Base-by-base conservation (phyloP, 2,797 vertebrate genomes). In the Lacerta bilineata region DNA sequence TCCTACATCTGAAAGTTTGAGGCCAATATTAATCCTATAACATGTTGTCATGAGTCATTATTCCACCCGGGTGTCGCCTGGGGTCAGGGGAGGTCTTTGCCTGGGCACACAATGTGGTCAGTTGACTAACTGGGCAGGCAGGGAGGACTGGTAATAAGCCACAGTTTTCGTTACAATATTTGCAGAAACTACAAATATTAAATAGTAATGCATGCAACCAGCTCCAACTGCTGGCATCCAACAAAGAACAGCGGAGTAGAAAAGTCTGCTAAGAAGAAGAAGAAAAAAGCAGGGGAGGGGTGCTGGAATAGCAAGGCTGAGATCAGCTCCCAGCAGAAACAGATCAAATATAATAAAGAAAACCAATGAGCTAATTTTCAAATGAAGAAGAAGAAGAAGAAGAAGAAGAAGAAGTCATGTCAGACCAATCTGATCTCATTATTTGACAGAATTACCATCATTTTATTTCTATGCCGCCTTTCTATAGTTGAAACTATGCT, bases 121-220 rank as follows among this genome's bases (percentile, higher is more conserved):
- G 43, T 64, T 72, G 74, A 91, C 88, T 94, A 87, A 90, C 87
- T 93, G 84, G 25, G 71, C 79, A 23, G 74, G 64, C 82, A 4
- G 75, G 88, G 80, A 92, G n/a, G 64, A 61, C 90, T 33, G 11
- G 81, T 55, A 91, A 90, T 85, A 95, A 95, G 78, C 66, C 95
- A 93, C 76, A 93, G 90, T 95, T 93, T 84, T 91, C 94, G 85
- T 92, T 95, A 92, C 80, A 93, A 85, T 94, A 93, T 95, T 95
- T 97, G 86, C 92, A 80, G 88, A 95, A 93, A 94, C 84, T 72
- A 90, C 89, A 92, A 78, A 93, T 76, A 93, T 94, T 92, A 95
- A 95, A 95, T 94, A 95, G 90, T 94, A 94, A 95, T 90, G 92
- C 94, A 94, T 92, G 71, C 76, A 91, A 59, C 90, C 80, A 84